Evolutionary conservation across 1,140 invertebrate species (phyloP).

Genomic region (Tetragonula clypearis): DNA sequence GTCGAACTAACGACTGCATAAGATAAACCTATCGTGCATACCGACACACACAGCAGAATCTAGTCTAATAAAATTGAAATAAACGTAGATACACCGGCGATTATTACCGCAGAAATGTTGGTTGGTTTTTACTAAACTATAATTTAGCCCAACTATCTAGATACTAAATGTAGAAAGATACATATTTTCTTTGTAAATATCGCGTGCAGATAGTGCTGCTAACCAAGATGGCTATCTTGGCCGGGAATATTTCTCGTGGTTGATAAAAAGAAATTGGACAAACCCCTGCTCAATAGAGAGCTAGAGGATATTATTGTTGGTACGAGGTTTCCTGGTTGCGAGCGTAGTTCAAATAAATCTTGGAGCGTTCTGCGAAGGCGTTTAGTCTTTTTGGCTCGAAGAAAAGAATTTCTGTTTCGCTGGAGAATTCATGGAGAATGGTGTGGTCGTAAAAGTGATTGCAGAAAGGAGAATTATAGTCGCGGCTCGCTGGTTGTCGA

Average conservation of each 20-base stretch:
- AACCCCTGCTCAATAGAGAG: constrained; percentile 25
- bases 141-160: neutral
- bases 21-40: neutral
- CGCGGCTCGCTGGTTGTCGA: constrained; percentile 4
- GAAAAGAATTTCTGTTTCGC: constrained; percentile 34
- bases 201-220: neutral
- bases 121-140: neutral
- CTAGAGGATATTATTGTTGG: constrained; percentile 40
- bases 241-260: constrained; percentile 32
- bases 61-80: neutral
- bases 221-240: neutral
- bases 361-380: neutral
- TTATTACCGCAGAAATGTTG: neutral
- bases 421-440: neutral
- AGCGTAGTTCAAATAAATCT: constrained; percentile 33
- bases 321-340: neutral
- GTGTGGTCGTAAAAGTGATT: constrained; percentile 36
- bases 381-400: constrained; percentile 8
- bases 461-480: neutral
- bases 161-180: neutral
- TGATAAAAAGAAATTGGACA: constrained; percentile 44
- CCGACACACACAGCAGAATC: neutral
- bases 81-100: neutral
- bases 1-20: neutral
- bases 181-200: constrained; percentile 30